Evolutionary conservation across 2,797 vertebrate genomes (phyloP), one percentile per base, ranked within the genome.

Genomic region (Anisognathus igniventris): DNA sequence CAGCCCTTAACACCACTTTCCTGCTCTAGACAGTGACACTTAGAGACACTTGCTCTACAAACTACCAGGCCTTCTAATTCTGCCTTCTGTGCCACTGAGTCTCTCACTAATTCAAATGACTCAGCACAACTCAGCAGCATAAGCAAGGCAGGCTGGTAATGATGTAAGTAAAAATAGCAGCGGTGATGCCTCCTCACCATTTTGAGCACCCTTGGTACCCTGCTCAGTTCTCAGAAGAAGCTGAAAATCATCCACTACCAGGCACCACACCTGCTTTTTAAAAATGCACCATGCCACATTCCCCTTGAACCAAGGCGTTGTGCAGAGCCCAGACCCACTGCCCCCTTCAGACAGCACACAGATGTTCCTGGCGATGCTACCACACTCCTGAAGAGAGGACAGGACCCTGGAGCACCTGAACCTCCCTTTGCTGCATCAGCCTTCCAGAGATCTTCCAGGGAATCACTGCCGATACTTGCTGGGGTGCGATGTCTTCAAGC

Each of bases 381-480:
- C 51, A 5, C 1, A 1, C 6, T 17, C 27, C 45, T 51, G 54
- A 82, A 42, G 42, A 60, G 14, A 44, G 2, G 10, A 51, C 14
- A 19, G 67, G 64, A 64, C 23, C 30, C 24, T 7, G 14, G 19
- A 27, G 9, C 33, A 33, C 7, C 24, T 28, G 30, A 64, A 12
- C 50, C 16, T 76, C 42, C 37, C 5, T 57, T 42, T 74, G 22
- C 15, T 37, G 25, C 39, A 31, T n/a, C 68, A 72, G 9, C 27
- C 39, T 12, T 12, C 57, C 14, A n/a, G 21, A 64, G 10, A 7
- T 33, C 10, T 76, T 70, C 53, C 40, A 45, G 12, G 11, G 27
- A 27, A 51, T 10, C 27, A 28, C 5, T 31, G 10, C 10, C 0
- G 0, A 16, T 7, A n/a, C n/a, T n/a, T n/a, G n/a, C n/a, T n/a